These are phyloP conservation scores for Passer domesticus DNA, from an alignment of 2,113 vertebrate genomes.

Conservation along the genomic window DNA sequence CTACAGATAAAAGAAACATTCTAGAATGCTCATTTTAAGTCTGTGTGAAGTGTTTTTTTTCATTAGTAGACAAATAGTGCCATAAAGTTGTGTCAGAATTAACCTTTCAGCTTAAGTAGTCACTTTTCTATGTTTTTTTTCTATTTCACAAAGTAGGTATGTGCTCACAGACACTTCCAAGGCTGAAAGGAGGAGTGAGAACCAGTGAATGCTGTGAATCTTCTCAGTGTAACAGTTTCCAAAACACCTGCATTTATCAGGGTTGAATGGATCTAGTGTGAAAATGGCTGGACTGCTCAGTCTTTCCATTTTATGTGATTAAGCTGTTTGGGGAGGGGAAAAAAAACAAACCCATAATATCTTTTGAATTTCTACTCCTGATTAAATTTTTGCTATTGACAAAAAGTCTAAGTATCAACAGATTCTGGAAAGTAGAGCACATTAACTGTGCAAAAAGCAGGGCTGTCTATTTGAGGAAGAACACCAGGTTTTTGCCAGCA, in stretches of 20 bases:
- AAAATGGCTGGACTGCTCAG: neutral
- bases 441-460: neutral
- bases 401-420: neutral
- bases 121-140: neutral
- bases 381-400: neutral
- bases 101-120: neutral
- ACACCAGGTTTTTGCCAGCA: neutral
- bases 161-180: neutral
- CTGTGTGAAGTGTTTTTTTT: neutral
- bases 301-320: neutral
- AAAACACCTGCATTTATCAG: conserved; percentile 37
- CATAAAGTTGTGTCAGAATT: neutral
- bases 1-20: neutral
- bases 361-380: neutral
- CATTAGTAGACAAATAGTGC: neutral
- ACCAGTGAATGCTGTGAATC: conserved; percentile 12
- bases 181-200: conserved; percentile 17
- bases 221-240: conserved; percentile 40
- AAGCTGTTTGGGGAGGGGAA: accelerated
- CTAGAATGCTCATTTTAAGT: neutral
- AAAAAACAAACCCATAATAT: no score
- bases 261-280: neutral
- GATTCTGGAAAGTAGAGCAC: neutral
- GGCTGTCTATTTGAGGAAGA: neutral
- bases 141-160: neutral